Percentiles rank a stretch among this genome's conserved stretches.
phyloP scores from a whole-genome alignment of 2,113 vertebrate species.

The Australoheros scitulus region DNA sequence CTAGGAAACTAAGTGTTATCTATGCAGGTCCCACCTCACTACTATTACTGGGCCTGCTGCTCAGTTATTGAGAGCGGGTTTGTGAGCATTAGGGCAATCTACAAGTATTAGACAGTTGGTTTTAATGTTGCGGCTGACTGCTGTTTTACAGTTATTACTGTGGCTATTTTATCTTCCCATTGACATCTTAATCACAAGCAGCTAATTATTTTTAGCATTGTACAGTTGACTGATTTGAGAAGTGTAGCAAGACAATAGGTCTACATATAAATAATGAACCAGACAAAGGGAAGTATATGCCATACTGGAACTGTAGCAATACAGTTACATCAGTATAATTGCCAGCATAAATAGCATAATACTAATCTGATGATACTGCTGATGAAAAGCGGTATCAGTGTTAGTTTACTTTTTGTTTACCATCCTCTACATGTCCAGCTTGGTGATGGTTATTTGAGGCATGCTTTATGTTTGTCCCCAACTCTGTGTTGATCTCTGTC shows the following conservation, averaged over 20 bases:
- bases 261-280: neutral
- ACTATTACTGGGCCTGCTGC: neutral
- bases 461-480: neutral
- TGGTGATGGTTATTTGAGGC: conserved; percentile 13
- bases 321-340: neutral
- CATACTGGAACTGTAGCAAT: neutral
- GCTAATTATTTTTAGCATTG: neutral
- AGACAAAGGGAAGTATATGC: conserved; percentile 22
- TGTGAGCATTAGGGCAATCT: neutral
- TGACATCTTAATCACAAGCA: neutral
- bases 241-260: neutral
- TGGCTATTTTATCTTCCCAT: neutral
- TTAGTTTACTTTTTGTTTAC: neutral
- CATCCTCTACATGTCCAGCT: neutral
- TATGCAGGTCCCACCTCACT: neutral
- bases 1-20: neutral
- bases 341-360: neutral
- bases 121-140: no score
- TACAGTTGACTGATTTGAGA: neutral
- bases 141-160: neutral
- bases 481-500: conserved; percentile 18
- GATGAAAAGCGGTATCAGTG: neutral
- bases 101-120: neutral
- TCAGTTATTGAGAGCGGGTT: neutral
- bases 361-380: neutral